Evolutionary conservation across 2,113 vertebrate species (phyloP).

Genomic region (Rhabdomys dilectus): DNA sequence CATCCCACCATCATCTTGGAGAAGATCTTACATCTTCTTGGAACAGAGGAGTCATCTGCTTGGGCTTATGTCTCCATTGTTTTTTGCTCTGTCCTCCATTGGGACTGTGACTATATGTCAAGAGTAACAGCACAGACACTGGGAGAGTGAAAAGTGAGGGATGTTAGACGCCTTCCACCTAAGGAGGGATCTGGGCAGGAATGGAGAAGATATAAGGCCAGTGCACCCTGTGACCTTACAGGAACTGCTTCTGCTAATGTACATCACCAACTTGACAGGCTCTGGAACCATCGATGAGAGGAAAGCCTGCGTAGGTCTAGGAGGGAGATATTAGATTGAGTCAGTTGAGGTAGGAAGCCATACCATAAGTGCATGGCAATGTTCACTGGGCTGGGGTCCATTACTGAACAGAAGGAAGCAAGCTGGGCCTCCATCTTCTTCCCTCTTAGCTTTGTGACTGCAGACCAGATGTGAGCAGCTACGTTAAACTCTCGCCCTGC

Average conservation of each 20-base stretch:
- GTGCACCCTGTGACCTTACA: neutral
- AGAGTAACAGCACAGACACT: neutral
- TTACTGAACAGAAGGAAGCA: neutral
- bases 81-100: slow-evolving; percentile 8
- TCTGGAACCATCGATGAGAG: neutral
- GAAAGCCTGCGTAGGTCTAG: neutral
- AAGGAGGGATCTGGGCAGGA: slow-evolving; percentile 4
- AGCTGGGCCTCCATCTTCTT: too few species aligned
- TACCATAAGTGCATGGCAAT: too few species aligned
- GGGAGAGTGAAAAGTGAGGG: slow-evolving; percentile 12
- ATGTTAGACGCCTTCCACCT: neutral
- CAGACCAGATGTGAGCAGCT: neutral
- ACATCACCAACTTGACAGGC: neutral
- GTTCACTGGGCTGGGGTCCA: accelerated
- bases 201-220: neutral
- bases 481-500: neutral
- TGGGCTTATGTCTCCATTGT: slow-evolving; percentile 38
- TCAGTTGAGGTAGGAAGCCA: neutral
- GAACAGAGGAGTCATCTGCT: slow-evolving; percentile 31
- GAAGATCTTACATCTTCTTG: slow-evolving; percentile 34
- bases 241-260: neutral
- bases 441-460: neutral
- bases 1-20: neutral
- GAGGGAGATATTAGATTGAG: neutral
- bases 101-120: neutral